Conservation (phyloP, 2,797 vertebrate genomes). For the Parambassis ranga region DNA sequence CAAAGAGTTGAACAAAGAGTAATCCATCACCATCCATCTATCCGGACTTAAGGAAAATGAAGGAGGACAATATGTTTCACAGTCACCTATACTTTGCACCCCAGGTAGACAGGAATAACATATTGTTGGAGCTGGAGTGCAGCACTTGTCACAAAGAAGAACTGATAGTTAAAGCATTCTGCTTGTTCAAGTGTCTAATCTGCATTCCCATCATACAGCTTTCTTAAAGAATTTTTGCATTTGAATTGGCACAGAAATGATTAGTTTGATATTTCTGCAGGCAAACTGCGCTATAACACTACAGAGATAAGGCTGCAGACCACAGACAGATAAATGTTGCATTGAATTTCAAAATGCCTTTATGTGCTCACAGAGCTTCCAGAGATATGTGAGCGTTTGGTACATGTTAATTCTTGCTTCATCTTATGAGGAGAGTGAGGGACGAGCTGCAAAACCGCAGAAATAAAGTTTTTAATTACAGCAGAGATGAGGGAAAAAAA, state of each 20-base stretch:
- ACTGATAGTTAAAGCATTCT: neutral
- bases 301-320: slow-evolving; percentile 44
- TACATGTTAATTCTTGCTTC: slow-evolving; percentile 44
- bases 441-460: neutral
- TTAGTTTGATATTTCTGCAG: slow-evolving; percentile 54
- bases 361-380: slow-evolving; percentile 23
- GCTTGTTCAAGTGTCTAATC: slow-evolving; percentile 22
- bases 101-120: neutral
- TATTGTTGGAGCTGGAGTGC: neutral
- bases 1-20: slow-evolving; percentile 7
- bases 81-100: neutral
- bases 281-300: slow-evolving; percentile 33
- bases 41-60: slow-evolving; percentile 10
- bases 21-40: neutral
- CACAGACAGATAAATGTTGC: slow-evolving; percentile 31
- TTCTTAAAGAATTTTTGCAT: slow-evolving; percentile 30
- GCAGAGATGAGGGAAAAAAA: slow-evolving; percentile 16
- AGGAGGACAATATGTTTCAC: neutral
- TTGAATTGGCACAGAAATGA: slow-evolving; percentile 38
- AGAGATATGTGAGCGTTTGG: slow-evolving; percentile 48
- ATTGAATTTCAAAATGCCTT: slow-evolving; percentile 46
- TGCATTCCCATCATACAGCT: slow-evolving; percentile 16
- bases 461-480: slow-evolving; percentile 50
- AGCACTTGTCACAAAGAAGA: slow-evolving; percentile 5
- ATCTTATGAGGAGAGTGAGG: slow-evolving; percentile 24